Conservation (phyloP, 1,140 invertebrate species). For the Drosophila repleta region DNA sequence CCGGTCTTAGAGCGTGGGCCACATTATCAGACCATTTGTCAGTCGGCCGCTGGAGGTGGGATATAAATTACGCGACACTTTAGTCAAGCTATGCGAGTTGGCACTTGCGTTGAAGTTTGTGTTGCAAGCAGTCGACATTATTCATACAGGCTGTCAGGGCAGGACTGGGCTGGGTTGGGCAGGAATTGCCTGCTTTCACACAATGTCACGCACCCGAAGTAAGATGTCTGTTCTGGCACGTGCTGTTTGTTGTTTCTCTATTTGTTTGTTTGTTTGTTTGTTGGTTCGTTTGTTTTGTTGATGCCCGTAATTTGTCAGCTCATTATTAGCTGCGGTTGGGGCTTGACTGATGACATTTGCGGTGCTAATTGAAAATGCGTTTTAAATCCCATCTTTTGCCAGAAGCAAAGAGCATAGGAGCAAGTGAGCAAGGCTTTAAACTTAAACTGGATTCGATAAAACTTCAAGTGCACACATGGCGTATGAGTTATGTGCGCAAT, state of each 20-base stretch:
- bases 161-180: no score
- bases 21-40: conserved; percentile 38
- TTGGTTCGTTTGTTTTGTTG: conserved; percentile 19
- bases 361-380: conserved; percentile 34
- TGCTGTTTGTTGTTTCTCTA: conserved; percentile 14
- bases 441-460: no score
- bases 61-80: conserved; percentile 42
- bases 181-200: conserved; percentile 37
- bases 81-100: conserved; percentile 26
- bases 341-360: conserved; percentile 18
- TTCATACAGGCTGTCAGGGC: conserved; percentile 20
- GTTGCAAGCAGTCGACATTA: conserved; percentile 16
- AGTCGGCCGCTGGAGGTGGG: conserved; percentile 22
- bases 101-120: conserved; percentile 29
- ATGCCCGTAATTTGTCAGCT: conserved; percentile 36
- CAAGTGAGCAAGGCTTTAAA: background rate
- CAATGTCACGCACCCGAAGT: conserved; percentile 41
- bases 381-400: background rate
- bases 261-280: conserved; percentile 15
- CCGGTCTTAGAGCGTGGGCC: conserved; percentile 3
- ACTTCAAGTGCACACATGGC: background rate
- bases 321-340: conserved; percentile 32
- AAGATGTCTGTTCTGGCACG: conserved; percentile 18
- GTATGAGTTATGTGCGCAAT: conserved; percentile 14
- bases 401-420: background rate